Evolutionary conservation across 2,113 vertebrate genomes (phyloP).

Genomic region (Siphamia tubifer): DNA sequence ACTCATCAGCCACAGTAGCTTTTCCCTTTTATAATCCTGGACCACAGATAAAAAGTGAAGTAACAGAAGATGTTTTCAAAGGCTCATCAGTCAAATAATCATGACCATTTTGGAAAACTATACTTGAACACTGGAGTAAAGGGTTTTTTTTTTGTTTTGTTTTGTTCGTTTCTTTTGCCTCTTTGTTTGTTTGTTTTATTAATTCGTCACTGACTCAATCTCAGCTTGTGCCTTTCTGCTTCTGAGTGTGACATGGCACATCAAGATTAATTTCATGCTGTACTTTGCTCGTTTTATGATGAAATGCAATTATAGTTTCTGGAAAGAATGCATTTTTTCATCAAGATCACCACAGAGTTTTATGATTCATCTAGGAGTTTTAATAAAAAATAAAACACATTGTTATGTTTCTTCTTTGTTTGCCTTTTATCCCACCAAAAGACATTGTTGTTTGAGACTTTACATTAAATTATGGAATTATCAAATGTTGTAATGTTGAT

Average conservation of each 20-base stretch:
- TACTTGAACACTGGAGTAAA: too few species aligned
- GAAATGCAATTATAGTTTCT: not conserved
- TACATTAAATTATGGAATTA: not conserved
- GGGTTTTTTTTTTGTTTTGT: too few species aligned
- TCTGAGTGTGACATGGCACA: not conserved
- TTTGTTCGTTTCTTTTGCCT: too few species aligned
- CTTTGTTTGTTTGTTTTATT: too few species aligned
- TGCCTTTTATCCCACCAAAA: not conserved
- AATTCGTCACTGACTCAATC: not conserved
- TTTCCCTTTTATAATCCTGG: too few species aligned
- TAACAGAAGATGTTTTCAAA: too few species aligned
- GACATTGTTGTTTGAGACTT: too few species aligned
- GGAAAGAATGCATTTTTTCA: not conserved
- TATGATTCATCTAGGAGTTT: not conserved
- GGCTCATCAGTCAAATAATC: too few species aligned
- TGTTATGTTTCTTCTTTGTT: not conserved
- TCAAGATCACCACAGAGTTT: not conserved
- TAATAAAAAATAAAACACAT: too few species aligned
- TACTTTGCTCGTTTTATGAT: not conserved
- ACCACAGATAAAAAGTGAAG: too few species aligned
- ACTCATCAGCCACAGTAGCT: too few species aligned
- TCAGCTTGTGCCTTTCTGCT: not conserved
- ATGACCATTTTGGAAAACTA: too few species aligned
- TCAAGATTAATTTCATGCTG: not conserved
- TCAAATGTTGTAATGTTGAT: constrained; percentile 37